Evolutionary conservation across 2,888 invertebrate species (phyloP).

Genomic region (Petrophora chlorosata): DNA sequence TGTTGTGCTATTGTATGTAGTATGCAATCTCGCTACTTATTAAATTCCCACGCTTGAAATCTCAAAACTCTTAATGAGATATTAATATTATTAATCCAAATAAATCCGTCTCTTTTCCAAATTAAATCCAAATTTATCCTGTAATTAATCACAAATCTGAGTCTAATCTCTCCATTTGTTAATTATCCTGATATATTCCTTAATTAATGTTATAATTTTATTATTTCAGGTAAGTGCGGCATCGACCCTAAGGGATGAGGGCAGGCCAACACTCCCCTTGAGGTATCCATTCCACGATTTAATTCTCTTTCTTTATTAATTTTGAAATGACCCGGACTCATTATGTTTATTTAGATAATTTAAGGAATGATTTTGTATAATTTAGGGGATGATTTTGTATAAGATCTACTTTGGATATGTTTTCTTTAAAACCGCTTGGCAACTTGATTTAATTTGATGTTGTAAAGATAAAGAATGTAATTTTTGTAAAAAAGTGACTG

Average conservation of each 20-base stretch:
- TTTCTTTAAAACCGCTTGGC: too few relatives aligned
- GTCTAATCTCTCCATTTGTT: constrained; percentile 16
- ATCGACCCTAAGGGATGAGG: constrained; percentile 12
- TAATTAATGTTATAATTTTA: constrained; percentile 33
- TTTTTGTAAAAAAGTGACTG: too few relatives aligned
- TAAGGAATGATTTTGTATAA: constrained; percentile 2
- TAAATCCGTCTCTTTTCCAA: background rate
- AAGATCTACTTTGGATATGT: too few relatives aligned
- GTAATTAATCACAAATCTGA: constrained; percentile 9
- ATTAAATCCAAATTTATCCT: background rate
- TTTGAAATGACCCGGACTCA: constrained; percentile 17
- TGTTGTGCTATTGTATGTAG: too few relatives aligned
- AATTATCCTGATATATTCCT: constrained; percentile 17
- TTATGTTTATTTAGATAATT: constrained; percentile 22
- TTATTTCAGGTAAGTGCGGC: constrained; percentile 36
- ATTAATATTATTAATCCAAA: too few relatives aligned
- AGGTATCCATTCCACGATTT: constrained; percentile 34
- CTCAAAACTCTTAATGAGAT: too few relatives aligned
- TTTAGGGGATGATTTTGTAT: too few relatives aligned
- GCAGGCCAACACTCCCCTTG: constrained; percentile 11
- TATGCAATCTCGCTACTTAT: too few relatives aligned
- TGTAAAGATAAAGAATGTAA: too few relatives aligned
- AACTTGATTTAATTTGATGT: too few relatives aligned
- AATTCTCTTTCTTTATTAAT: constrained; percentile 31
- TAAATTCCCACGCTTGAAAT: too few relatives aligned